Evolutionary conservation across 37 sponge, comb jelly and placozoan genomes (phyloP).

Genomic region (Eunapius fragilis): DNA sequence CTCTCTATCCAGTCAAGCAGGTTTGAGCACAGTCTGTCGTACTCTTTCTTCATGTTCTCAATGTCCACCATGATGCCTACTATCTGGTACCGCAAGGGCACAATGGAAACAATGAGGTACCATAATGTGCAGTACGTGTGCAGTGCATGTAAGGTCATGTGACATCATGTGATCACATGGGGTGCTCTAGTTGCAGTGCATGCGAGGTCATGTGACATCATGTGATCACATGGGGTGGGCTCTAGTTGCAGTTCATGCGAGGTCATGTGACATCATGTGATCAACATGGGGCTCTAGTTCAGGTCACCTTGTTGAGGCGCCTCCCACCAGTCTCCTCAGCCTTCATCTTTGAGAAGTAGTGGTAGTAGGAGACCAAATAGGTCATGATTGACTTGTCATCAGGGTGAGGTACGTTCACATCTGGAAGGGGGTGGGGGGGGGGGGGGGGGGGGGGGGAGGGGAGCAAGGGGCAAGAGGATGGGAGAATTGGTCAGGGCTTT

Average conservation of each 20-base stretch:
- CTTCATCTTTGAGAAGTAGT: conserved; percentile 96
- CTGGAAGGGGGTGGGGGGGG: conserved; percentile 5
- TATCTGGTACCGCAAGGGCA: too few species aligned
- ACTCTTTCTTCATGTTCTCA: conserved; percentile 85
- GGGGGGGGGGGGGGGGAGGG: not conserved
- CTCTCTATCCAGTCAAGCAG: conserved; percentile 92
- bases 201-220: not conserved
- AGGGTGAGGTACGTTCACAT: conserved; percentile 85
- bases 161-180: too few species aligned
- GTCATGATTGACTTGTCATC: conserved; percentile 99
- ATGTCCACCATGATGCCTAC: conserved; percentile 88
- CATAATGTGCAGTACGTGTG: too few species aligned
- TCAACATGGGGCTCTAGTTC: not conserved
- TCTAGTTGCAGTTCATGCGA: not conserved
- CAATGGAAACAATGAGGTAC: too few species aligned
- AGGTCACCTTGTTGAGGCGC: conserved; percentile 82
- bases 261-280: not conserved
- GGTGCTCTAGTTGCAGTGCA: too few species aligned
- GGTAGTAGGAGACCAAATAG: conserved; percentile 93
- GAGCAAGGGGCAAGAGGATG: too few species aligned
- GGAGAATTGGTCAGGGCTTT: too few species aligned
- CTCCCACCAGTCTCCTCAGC: conserved; percentile 89
- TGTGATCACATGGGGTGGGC: too few species aligned
- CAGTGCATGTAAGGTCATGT: too few species aligned
- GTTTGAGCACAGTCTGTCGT: conserved; percentile 62